A percentile compares a stretch with the other conserved stretches of the same genome.
phyloP scores from a whole-genome alignment of 1,140 invertebrate genomes.

The Lysiphlebus fabarum region DNA sequence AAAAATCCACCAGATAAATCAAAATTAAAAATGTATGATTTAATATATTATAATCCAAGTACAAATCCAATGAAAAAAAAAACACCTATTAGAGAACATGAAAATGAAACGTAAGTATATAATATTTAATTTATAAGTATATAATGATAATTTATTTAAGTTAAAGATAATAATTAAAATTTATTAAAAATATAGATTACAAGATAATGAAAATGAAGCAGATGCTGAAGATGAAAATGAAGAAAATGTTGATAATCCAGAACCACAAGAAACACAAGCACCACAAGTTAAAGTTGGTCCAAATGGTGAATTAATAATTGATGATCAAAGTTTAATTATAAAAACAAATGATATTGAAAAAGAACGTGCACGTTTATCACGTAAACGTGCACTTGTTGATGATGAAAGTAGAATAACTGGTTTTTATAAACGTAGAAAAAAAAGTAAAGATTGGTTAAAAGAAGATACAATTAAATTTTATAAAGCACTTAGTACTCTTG shows the following conservation, averaged over 20 bases:
- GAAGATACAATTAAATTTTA: conserved; percentile 83
- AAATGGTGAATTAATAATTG: conserved; percentile 81
- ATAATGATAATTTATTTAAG: no score
- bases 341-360: conserved; percentile 68
- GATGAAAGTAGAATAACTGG: conserved; percentile 62
- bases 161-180: no score
- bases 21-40: conserved; percentile 82
- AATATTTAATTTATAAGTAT: no score
- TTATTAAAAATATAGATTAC: no score
- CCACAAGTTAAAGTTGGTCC: conserved; percentile 86
- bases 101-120: conserved; percentile 53
- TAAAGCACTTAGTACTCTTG: conserved; percentile 78
- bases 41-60: conserved; percentile 84
- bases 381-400: conserved; percentile 65
- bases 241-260: conserved; percentile 52
- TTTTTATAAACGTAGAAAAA: conserved; percentile 63
- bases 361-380: conserved; percentile 61
- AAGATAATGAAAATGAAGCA: no score
- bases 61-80: conserved; percentile 64
- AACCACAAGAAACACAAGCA: conserved; percentile 55
- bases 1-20: conserved; percentile 62
- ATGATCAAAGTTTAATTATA: conserved; percentile 81
- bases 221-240: conserved; percentile 31
- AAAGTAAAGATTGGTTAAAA: conserved; percentile 65
- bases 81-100: conserved; percentile 23